These are phyloP conservation scores for Salvelinus alpinus DNA, from an alignment of 2,113 vertebrate species.

Conservation along the genomic window DNA sequence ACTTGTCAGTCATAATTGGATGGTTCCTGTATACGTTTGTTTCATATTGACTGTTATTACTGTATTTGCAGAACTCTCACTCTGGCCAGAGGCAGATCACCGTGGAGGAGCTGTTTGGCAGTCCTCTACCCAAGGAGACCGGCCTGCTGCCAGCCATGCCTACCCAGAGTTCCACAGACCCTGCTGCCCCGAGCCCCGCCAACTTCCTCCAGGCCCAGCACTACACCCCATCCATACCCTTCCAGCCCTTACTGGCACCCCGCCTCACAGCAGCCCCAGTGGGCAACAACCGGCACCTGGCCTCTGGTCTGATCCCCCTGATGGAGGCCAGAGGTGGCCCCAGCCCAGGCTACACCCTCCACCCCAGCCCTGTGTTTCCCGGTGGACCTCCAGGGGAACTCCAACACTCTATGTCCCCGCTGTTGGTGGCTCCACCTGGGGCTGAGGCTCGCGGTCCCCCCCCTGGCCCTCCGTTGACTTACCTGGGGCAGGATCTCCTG, in stretches of 20 bases:
- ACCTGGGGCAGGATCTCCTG: slow-evolving; percentile 79
- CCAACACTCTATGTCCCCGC: slow-evolving; percentile 77
- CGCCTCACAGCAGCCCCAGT: slow-evolving; percentile 72
- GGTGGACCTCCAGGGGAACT: slow-evolving; percentile 67
- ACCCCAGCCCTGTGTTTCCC: slow-evolving; percentile 79
- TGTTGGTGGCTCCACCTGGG: slow-evolving; percentile 68
- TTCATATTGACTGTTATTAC: slow-evolving; percentile 11
- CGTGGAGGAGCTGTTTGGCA: slow-evolving; percentile 96
- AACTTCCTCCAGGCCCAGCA: slow-evolving; percentile 69
- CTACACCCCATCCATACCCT: slow-evolving; percentile 74
- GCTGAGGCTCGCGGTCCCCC: slow-evolving; percentile 63
- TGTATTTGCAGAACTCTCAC: slow-evolving; percentile 71
- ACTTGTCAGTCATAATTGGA: too few species aligned
- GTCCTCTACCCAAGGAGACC: slow-evolving; percentile 88
- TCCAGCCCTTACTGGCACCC: slow-evolving; percentile 74
- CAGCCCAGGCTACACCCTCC: slow-evolving; percentile 61
- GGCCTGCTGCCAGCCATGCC: slow-evolving; percentile 57
- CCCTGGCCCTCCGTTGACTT: slow-evolving; percentile 61
- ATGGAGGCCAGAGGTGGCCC: slow-evolving; percentile 65
- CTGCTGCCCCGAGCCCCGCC: slow-evolving; percentile 68
- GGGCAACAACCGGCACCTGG: slow-evolving; percentile 69
- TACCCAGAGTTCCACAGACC: slow-evolving; percentile 68
- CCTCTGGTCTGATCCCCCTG: slow-evolving; percentile 76
- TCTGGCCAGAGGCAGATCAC: slow-evolving; percentile 93
- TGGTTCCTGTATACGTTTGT: neutral